Percentiles rank a stretch among this genome's conserved stretches.
These are phyloP conservation scores for Charadrius vociferus DNA, from an alignment of 2,113 vertebrate species.

Conservation along the genomic window DNA sequence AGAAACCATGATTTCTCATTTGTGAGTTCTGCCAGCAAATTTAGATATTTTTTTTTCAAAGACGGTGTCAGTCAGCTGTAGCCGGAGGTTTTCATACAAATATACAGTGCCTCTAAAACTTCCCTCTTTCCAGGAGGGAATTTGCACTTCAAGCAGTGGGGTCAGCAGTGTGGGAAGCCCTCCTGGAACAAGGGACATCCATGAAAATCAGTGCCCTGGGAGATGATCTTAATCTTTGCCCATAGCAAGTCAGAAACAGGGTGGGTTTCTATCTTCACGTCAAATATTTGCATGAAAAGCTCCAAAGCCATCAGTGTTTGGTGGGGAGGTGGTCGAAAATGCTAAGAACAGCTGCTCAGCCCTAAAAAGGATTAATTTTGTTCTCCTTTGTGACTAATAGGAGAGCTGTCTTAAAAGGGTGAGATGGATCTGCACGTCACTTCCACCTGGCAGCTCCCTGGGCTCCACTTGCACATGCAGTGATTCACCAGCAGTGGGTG, in stretches of 20 bases:
- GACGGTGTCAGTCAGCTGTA: background rate
- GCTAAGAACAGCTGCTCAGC: background rate
- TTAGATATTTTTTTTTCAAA: background rate
- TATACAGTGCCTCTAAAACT: background rate
- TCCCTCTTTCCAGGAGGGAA: background rate
- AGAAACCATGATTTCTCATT: background rate
- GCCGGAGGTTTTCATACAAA: background rate
- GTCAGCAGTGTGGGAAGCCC: background rate
- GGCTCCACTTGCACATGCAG: conserved; percentile 34
- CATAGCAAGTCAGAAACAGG: background rate
- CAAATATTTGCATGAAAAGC: background rate
- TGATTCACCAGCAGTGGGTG: conserved; percentile 68
- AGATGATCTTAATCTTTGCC: background rate
- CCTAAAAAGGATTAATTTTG: conserved; percentile 2
- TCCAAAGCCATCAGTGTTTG: background rate
- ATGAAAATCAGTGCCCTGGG: background rate
- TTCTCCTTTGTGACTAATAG: conserved; percentile 35
- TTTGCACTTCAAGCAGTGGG: background rate
- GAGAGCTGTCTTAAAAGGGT: background rate
- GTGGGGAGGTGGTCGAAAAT: background rate
- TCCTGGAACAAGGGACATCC: background rate
- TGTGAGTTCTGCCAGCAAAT: background rate
- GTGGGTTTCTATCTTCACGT: background rate
- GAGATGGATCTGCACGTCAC: conserved; percentile 14
- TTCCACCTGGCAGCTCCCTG: conserved; percentile 43